Percentiles rank a stretch among this genome's conserved stretches.
Conservation (phyloP, 2,888 invertebrate species). For the Oscheius sp. region DNA sequence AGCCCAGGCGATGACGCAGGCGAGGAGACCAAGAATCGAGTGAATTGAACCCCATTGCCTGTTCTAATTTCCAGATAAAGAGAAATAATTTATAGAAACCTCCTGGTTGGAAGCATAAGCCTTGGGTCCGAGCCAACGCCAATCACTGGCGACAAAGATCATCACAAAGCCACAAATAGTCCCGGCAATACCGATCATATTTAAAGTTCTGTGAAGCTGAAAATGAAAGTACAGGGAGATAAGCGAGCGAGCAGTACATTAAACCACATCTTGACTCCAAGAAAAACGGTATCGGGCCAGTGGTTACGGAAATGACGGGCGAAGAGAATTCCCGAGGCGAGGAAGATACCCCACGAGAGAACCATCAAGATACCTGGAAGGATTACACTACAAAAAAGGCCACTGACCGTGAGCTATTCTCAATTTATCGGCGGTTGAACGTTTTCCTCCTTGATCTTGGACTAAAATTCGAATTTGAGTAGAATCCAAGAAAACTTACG, state of each 20-base stretch:
- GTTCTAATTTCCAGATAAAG: slow-evolving; percentile 53
- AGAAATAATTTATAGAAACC: background rate
- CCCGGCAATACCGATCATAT: slow-evolving; percentile 53
- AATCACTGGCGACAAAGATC: slow-evolving; percentile 57
- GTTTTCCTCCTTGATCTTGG: slow-evolving; percentile 11
- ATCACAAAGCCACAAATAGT: slow-evolving; percentile 55
- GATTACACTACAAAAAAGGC: too few species aligned
- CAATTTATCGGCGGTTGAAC: slow-evolving; percentile 35
- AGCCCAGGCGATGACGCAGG: slow-evolving; percentile 60
- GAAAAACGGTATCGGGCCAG: slow-evolving; percentile 48
- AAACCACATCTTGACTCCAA: slow-evolving; percentile 58
- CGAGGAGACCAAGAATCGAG: slow-evolving; percentile 56
- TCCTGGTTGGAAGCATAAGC: slow-evolving; percentile 33
- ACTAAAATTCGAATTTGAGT: slow-evolving; percentile 12
- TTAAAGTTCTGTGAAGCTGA: slow-evolving; percentile 54
- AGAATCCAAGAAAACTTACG: background rate
- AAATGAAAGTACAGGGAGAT: background rate
- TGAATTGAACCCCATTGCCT: slow-evolving; percentile 53
- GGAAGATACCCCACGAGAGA: slow-evolving; percentile 47
- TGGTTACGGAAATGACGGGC: slow-evolving; percentile 54
- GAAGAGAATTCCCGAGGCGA: slow-evolving; percentile 55
- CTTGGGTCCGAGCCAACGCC: slow-evolving; percentile 57
- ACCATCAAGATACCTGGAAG: slow-evolving; percentile 54
- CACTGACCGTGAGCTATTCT: slow-evolving; percentile 38
- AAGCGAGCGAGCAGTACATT: slow-evolving; percentile 42